These are phyloP conservation scores for Bryconaethiops microstoma DNA, from an alignment of 2,797 vertebrate genomes.

Conservation along the genomic window DNA sequence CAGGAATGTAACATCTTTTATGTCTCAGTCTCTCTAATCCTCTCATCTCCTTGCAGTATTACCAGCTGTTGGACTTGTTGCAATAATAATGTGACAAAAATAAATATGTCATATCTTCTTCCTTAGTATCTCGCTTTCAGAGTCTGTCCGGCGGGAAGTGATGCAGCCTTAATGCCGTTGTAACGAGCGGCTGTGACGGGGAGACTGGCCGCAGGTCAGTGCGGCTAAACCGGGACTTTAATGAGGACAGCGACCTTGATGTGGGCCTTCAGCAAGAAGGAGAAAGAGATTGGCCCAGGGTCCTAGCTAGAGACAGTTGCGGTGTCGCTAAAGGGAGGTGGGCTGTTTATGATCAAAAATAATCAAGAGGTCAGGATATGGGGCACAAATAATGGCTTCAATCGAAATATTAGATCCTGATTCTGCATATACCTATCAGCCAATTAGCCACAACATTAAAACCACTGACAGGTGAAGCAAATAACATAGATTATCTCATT, in stretches of 20 bases:
- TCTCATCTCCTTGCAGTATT: conserved; percentile 18
- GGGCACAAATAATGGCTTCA: not conserved
- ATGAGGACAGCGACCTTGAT: conserved; percentile 75
- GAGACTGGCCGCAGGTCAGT: conserved; percentile 68
- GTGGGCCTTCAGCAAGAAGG: conserved; percentile 58
- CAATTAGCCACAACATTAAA: not conserved
- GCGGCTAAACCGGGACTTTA: conserved; percentile 70
- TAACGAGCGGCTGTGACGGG: conserved; percentile 69
- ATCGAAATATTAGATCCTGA: not conserved
- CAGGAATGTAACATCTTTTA: not conserved
- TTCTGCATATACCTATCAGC: not conserved
- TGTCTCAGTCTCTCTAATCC: not conserved
- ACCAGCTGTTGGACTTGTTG: conserved; percentile 8
- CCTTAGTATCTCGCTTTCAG: not conserved
- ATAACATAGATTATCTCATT: too few species aligned
- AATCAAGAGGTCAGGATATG: not conserved
- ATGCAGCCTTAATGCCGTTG: conserved; percentile 15
- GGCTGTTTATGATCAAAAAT: not conserved
- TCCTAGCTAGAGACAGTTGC: conserved; percentile 42
- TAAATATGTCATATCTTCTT: not conserved
- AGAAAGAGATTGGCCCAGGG: conserved; percentile 5
- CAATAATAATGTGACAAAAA: not conserved
- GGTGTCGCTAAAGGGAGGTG: not conserved
- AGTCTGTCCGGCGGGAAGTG: not conserved
- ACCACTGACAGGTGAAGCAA: not conserved